Base-by-base conservation (phyloP, 2,113 vertebrate species). In the Galbula dea region DNA sequence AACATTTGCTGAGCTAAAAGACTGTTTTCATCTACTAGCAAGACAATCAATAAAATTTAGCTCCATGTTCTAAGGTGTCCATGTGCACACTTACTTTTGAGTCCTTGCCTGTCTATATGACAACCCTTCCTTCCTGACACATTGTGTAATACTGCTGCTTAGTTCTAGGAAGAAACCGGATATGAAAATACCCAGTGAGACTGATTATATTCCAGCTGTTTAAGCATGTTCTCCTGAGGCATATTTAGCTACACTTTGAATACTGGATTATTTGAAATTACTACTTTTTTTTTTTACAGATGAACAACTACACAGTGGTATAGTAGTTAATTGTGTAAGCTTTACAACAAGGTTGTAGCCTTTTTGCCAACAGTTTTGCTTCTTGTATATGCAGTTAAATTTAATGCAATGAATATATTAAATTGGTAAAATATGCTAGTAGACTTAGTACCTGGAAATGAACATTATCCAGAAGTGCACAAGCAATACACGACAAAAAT, bases 251-350 rank as follows among this genome's bases (percentile, higher is more conserved):
- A 58, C 23, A 51, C 37, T 82, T 82, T 36, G 41, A 84, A 76
- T 37, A 78, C 75, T 15, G 5, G 39, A 58, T 89, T 21, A 8
- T 20, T 62, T 66, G 41, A 92, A 78, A 86, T 34, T 72, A 65
- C 36, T 7, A 51, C 32, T 66, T 74, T 29, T 15, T 51, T 52
- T 59, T 66, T 62, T 69, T 16, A 57, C 29, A 73, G 45, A n/a
- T 71, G 34, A n/a, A n/a, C n/a, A n/a, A n/a, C n/a, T n/a, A n/a
- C 0, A 0, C 34, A 72, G 43, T 36, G 8, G 12, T 66, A 12
- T 58, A 58, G 45, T 18, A n/a, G 26, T 67, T 81, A 3, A 18
- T 81, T 84, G 29, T 66, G 7, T 61, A 88, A 90, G n/a, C 20
- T 92, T 93, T 43, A 51, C 20, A 69, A 54, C 16, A 68, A 65